Evolutionary conservation across 2,797 vertebrate genomes (phyloP).

Genomic region (Sebastes taczanowskii): DNA sequence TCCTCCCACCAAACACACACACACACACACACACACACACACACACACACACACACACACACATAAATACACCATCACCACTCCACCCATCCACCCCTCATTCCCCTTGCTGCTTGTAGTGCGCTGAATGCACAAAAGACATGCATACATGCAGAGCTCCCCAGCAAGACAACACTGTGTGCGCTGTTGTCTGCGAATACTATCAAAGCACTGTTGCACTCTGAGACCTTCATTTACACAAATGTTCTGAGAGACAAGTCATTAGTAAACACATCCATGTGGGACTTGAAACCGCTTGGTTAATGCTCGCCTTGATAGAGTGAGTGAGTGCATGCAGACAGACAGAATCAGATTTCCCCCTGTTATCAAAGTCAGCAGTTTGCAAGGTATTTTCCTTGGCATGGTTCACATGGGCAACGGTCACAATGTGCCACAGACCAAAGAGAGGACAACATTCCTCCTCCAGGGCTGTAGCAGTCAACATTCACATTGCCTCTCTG

Average conservation of each 20-base stretch:
- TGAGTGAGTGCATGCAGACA: conserved; percentile 43
- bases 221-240: conserved; percentile 53
- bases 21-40: too few relatives aligned
- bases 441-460: conserved; percentile 67
- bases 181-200: conserved; percentile 21
- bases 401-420: conserved; percentile 13
- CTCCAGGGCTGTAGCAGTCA: conserved; percentile 30
- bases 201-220: conserved; percentile 38
- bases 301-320: conserved; percentile 39
- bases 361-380: conserved; percentile 72
- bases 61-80: neutral
- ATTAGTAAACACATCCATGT: conserved; percentile 56
- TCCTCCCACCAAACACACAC: too few relatives aligned
- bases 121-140: conserved; percentile 61
- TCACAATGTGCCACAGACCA: conserved; percentile 52
- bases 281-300: conserved; percentile 52
- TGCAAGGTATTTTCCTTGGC: conserved; percentile 73
- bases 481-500: conserved; percentile 13
- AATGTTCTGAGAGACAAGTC: conserved; percentile 47
- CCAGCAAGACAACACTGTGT: conserved; percentile 13
- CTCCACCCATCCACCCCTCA: conserved; percentile 9
- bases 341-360: conserved; percentile 57
- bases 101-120: conserved; percentile 48
- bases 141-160: conserved; percentile 34
- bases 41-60: neutral